A percentile compares a stretch with the other conserved stretches of the same genome.
These are phyloP conservation scores for Rhagonycha lutea DNA, from an alignment of 2,888 invertebrate species.

Conservation along the genomic window DNA sequence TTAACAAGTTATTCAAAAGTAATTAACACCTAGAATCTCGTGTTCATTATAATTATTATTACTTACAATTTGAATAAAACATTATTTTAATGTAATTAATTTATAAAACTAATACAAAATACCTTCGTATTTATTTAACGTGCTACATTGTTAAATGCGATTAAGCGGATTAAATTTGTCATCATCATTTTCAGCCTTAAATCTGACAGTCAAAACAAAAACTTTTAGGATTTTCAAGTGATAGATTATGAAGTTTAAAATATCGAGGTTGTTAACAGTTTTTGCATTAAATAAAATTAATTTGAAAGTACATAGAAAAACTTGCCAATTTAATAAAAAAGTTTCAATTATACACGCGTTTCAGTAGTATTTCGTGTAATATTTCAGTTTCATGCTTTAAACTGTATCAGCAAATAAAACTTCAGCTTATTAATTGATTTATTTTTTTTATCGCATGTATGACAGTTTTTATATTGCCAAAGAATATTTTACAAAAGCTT, in stretches of 20 bases:
- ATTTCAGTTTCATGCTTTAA: background rate
- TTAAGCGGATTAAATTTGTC: background rate
- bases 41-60: background rate
- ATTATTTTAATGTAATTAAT: background rate
- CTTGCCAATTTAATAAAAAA: background rate
- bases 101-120: background rate
- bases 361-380: too few species aligned
- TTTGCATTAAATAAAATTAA: background rate
- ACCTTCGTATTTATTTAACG: background rate
- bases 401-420: background rate
- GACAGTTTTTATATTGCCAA: background rate
- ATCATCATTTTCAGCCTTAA: background rate
- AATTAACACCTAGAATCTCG: background rate
- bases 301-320: background rate
- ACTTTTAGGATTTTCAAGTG: background rate
- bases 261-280: background rate
- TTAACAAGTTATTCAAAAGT: background rate
- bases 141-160: background rate
- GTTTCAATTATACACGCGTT: background rate
- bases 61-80: background rate
- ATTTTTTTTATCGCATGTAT: background rate
- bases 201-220: background rate
- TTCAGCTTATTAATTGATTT: background rate
- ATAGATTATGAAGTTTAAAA: background rate
- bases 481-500: constrained; percentile 10